Conservation (phyloP, 2,797 vertebrate genomes). For the Pipistrellus pipistrellus region DNA sequence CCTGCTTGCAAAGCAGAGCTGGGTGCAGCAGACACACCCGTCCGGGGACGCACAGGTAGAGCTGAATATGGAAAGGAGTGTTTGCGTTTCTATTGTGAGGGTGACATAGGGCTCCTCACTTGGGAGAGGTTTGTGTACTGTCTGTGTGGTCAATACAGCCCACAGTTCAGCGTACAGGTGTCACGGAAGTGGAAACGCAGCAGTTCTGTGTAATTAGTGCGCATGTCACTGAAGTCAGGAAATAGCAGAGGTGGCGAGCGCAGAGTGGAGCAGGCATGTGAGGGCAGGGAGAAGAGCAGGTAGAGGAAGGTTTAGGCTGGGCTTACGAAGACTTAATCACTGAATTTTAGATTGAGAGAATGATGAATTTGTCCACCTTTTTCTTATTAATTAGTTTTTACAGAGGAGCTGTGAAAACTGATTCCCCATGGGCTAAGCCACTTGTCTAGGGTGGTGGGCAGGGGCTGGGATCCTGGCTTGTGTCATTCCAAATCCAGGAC, state of each 20-base stretch:
- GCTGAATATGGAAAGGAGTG: background rate
- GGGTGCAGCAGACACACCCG: background rate
- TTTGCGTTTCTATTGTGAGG: background rate
- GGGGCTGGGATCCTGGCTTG: background rate
- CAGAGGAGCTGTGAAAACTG: background rate
- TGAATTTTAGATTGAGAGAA: background rate
- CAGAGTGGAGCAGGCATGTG: background rate
- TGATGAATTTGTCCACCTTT: background rate
- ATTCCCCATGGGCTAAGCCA: background rate
- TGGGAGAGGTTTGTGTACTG: background rate
- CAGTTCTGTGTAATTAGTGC: background rate
- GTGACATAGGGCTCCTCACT: background rate
- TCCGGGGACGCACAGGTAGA: background rate
- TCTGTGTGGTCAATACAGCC: background rate
- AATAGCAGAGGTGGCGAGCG: background rate
- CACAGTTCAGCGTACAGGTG: background rate
- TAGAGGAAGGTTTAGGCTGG: background rate
- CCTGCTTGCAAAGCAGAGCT: background rate
- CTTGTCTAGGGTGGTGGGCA: background rate
- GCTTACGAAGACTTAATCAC: background rate
- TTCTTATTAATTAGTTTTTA: background rate
- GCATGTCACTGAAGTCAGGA: background rate
- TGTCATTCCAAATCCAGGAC: background rate
- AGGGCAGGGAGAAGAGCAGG: background rate
- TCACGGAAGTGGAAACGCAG: background rate